phyloP scores from a whole-genome alignment of 2,797 vertebrate species.

The Hypotaenidia philippensis region DNA sequence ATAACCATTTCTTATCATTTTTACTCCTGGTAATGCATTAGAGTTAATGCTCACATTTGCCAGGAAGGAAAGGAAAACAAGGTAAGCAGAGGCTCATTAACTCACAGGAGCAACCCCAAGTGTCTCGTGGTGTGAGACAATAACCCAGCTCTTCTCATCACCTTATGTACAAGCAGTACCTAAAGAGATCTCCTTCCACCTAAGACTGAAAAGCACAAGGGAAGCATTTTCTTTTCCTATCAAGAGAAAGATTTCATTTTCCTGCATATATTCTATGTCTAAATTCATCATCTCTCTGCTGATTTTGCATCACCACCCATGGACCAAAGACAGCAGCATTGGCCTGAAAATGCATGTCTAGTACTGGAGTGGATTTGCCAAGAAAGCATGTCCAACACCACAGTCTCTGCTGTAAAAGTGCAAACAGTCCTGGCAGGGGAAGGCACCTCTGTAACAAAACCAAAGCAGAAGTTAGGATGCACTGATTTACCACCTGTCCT shows the following conservation, averaged over 20 bases:
- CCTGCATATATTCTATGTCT: background rate
- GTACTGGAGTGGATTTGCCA: background rate
- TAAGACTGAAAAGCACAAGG: background rate
- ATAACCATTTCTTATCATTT: background rate
- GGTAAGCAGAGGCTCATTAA: background rate
- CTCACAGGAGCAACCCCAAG: background rate
- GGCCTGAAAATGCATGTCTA: background rate
- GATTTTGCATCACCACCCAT: background rate
- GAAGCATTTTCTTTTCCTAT: background rate
- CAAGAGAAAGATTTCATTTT: background rate
- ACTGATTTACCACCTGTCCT: background rate
- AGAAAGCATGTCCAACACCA: background rate
- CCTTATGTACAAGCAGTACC: background rate
- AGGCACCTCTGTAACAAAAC: background rate
- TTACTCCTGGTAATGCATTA: background rate
- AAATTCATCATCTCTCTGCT: background rate
- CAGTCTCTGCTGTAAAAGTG: background rate
- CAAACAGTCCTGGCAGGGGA: background rate
- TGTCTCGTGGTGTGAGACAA: too few relatives aligned
- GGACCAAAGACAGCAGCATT: background rate
- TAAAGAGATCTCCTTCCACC: background rate
- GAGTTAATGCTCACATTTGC: background rate
- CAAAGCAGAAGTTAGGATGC: background rate
- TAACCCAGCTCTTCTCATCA: background rate
- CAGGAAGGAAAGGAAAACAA: background rate